phyloP scores from a whole-genome alignment of 2,113 vertebrate species.

The Ceyx margarethae region DNA sequence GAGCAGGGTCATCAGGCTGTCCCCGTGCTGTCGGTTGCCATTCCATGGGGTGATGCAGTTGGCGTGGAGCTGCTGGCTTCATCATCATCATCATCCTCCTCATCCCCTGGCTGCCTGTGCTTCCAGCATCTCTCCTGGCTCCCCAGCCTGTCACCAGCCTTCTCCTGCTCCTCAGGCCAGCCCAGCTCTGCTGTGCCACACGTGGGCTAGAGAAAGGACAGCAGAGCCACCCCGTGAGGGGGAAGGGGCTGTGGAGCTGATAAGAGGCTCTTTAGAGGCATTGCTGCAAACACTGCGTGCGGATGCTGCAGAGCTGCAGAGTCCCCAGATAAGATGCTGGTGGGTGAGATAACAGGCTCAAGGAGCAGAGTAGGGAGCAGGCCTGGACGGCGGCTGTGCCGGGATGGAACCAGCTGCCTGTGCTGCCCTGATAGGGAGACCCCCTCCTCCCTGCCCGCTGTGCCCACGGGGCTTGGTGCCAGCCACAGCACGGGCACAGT shows the following conservation, averaged over 20 bases:
- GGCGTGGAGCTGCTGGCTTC: rapidly evolving
- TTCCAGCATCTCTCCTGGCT: rapidly evolving
- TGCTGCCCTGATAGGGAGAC: not conserved
- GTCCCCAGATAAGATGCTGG: not conserved
- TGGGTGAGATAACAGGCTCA: not conserved
- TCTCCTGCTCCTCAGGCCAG: rapidly evolving
- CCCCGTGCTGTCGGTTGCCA: not conserved
- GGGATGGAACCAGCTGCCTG: not conserved
- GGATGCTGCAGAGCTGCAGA: not conserved
- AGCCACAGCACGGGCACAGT: not conserved
- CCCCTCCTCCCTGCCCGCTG: not conserved
- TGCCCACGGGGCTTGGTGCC: too few relatives aligned
- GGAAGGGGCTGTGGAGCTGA: not conserved
- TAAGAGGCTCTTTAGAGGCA: not conserved
- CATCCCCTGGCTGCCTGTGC: rapidly evolving
- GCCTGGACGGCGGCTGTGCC: not conserved
- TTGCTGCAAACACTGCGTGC: not conserved
- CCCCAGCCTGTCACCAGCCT: rapidly evolving
- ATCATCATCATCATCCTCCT: rapidly evolving
- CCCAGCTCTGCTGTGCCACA: rapidly evolving
- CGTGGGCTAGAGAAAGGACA: rapidly evolving
- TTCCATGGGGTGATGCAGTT: too few relatives aligned
- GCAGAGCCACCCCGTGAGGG: rapidly evolving
- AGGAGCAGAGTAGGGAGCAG: not conserved
- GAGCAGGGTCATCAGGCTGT: not conserved